phyloP scores from a whole-genome alignment of 2,113 vertebrate species.

The Leptosomus discolor region DNA sequence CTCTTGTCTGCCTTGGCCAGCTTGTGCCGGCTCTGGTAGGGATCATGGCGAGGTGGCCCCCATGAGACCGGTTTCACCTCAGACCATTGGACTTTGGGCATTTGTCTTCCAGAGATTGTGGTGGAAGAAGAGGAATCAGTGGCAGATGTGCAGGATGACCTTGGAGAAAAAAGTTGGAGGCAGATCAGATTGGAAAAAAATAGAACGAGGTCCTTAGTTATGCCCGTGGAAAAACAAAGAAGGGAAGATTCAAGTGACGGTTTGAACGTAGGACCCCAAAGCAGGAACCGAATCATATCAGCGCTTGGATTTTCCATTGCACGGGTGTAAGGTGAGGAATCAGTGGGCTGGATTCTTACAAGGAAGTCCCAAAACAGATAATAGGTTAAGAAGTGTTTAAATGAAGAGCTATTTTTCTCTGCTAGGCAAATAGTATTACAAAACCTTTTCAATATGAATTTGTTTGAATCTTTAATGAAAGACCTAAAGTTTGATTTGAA shows the following conservation, averaged over 20 bases:
- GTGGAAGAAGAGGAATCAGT: too few species aligned
- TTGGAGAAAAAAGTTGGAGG: not conserved
- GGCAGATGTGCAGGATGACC: not conserved
- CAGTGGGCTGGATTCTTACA: not conserved
- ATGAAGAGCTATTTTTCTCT: not conserved
- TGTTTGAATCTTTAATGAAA: not conserved
- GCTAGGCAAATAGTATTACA: not conserved
- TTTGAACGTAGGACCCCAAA: not conserved
- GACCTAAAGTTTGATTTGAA: not conserved
- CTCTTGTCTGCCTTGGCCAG: not conserved
- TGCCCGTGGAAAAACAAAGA: not conserved
- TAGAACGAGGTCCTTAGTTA: not conserved
- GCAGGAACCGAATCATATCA: not conserved
- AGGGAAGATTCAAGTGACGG: not conserved
- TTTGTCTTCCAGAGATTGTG: not conserved
- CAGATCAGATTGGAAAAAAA: not conserved
- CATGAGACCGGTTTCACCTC: not conserved
- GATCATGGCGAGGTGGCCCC: accelerated
- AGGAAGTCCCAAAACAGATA: not conserved
- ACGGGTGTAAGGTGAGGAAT: not conserved
- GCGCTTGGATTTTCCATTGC: not conserved
- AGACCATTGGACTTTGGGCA: not conserved
- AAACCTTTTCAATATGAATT: not conserved
- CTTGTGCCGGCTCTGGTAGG: not conserved
- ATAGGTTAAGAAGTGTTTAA: not conserved